A percentile compares a stretch with the other conserved stretches of the same genome.
Conservation (phyloP, 2,113 vertebrate genomes). For the Danionella cerebrum region DNA sequence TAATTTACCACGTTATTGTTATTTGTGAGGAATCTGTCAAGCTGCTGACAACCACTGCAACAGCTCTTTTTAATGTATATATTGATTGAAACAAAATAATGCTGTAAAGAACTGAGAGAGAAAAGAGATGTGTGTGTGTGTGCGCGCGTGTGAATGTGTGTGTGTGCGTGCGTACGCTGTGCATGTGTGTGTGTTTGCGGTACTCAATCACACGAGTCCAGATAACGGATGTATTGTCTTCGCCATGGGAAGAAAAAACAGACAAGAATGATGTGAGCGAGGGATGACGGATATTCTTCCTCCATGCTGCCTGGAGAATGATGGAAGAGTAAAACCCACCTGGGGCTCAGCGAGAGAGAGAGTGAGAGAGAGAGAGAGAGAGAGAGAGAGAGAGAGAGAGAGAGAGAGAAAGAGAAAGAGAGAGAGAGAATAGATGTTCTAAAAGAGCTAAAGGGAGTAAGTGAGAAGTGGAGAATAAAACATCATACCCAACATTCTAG, state of each 20-base stretch:
- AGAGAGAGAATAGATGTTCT: not conserved
- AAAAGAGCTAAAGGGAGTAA: too few relatives aligned
- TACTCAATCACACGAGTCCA: slow-evolving; percentile 6
- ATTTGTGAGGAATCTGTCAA: not conserved
- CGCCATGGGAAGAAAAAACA: not conserved
- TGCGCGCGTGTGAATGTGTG: not conserved
- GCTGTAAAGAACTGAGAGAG: not conserved
- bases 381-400: not conserved
- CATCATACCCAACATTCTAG: too few relatives aligned
- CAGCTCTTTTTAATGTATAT: not conserved
- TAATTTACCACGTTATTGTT: too few relatives aligned
- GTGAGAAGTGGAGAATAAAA: too few relatives aligned
- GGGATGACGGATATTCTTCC: slow-evolving; percentile 2
- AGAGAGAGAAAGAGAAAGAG: not conserved
- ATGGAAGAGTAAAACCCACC: slow-evolving; percentile 7
- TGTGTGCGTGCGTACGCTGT: too few relatives aligned
- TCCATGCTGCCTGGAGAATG: not conserved
- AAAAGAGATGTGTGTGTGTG: too few relatives aligned
- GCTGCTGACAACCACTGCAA: too few relatives aligned
- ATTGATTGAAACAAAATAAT: not conserved
- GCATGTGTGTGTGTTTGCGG: not conserved
- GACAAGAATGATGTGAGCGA: not conserved
- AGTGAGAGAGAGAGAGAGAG: not conserved
- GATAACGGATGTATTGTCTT: slow-evolving; percentile 1
- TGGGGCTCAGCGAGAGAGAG: not conserved